phyloP scores from a whole-genome alignment of 2,888 invertebrate species.

The Matsumyia berberina region DNA sequence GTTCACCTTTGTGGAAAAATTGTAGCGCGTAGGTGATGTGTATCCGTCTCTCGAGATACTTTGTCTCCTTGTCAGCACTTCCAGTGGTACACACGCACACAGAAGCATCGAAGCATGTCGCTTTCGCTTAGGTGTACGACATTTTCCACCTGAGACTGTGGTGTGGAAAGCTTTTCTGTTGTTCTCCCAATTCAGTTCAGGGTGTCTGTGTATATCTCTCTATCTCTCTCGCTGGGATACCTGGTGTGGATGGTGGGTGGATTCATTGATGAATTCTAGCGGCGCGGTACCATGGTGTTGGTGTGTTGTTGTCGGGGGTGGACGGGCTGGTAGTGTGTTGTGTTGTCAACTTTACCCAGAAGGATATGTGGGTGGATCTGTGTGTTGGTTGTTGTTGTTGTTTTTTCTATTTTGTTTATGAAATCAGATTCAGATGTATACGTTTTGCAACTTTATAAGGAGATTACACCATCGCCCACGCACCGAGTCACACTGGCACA shows the following conservation, averaged over 20 bases:
- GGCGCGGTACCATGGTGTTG: conserved; percentile 1
- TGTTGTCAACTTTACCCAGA: conserved; percentile 52
- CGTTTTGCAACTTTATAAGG: conserved; percentile 49
- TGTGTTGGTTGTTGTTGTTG: conserved; percentile 53
- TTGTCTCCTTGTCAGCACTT: conserved; percentile 61
- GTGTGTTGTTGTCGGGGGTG: conserved; percentile 22
- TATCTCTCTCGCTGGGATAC: conserved; percentile 27
- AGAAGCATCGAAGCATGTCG: conserved; percentile 6
- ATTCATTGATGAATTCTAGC: conserved; percentile 70
- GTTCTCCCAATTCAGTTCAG: conserved; percentile 6
- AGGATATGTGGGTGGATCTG: conserved; percentile 66
- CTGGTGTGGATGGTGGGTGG: conserved; percentile 56
- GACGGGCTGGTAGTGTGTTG: conserved; percentile 29
- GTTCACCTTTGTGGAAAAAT: conserved; percentile 1
- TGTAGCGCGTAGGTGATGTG: conserved; percentile 47
- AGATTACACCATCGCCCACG: conserved; percentile 59
- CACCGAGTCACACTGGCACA: conserved; percentile 1
- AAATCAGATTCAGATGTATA: conserved; percentile 50
- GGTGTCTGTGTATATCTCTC: neutral
- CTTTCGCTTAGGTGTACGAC: conserved; percentile 12
- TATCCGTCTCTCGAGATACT: conserved; percentile 51
- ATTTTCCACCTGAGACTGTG: conserved; percentile 48
- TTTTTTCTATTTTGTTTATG: conserved; percentile 9
- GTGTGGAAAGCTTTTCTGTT: conserved; percentile 39
- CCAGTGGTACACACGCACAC: conserved; percentile 31